Conservation (phyloP, 2,888 invertebrate genomes). For the Mythimna lalbum region DNA sequence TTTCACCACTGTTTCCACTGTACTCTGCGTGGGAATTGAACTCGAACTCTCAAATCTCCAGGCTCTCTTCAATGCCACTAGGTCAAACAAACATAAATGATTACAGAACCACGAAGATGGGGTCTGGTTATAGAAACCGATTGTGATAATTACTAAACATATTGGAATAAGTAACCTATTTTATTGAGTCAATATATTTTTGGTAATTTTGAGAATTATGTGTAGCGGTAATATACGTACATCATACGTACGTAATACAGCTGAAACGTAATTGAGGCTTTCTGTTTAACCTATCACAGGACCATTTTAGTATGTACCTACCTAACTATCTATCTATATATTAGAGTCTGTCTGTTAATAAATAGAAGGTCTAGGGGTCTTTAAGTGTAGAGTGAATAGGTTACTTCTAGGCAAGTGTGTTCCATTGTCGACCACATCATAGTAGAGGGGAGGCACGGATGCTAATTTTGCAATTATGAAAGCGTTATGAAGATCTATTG, state of each 20-base stretch:
- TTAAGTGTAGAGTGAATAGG: too few relatives aligned
- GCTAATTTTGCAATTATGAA: too few relatives aligned
- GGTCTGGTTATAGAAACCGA: neutral
- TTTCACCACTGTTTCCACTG: neutral
- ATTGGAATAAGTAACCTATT: neutral
- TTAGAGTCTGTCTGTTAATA: too few relatives aligned
- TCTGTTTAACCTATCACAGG: too few relatives aligned
- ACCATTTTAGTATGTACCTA: too few relatives aligned
- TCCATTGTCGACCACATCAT: too few relatives aligned
- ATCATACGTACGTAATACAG: neutral
- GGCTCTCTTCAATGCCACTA: constrained; percentile 13
- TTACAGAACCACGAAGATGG: constrained; percentile 22
- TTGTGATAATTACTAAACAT: constrained; percentile 29
- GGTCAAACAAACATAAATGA: constrained; percentile 41
- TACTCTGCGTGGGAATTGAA: constrained; percentile 20
- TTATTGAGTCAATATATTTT: constrained; percentile 1
- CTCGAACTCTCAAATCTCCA: constrained; percentile 22
- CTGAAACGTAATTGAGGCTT: too few relatives aligned
- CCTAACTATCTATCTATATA: too few relatives aligned
- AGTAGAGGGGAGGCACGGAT: too few relatives aligned
- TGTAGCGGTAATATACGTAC: neutral
- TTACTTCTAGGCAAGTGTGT: too few relatives aligned
- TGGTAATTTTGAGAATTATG: neutral
- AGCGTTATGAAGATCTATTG: too few relatives aligned
- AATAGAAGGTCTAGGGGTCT: too few relatives aligned